Evolutionary conservation across 2,888 invertebrate species (phyloP), one percentile per base, ranked within the genome.

Genomic region (Morinoia aosen): DNA sequence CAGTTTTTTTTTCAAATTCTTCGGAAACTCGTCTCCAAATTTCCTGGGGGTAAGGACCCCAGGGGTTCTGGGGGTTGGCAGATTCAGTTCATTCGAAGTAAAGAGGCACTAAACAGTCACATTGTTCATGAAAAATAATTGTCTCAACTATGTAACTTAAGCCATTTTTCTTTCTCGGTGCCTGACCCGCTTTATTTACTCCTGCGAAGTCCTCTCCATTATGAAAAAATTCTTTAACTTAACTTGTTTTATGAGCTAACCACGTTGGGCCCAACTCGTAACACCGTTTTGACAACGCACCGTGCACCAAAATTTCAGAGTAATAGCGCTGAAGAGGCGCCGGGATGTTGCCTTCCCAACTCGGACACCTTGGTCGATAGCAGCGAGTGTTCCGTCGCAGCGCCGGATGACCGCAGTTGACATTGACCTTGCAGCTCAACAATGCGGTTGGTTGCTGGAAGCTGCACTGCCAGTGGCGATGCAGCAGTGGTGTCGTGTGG

Each of bases 401-500:
- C 90, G 90, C 90, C 90, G 40, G 90, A 90, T 90, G 90, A 90
- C 90, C 90, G 90, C 90, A 40, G 48, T 39, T 90, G 90, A 90
- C 90, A 39, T 39, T 90, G 90, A 90, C 90, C 90, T 90, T 90
- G 76, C 90, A 90, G 90, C 14, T 33, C 40, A 90, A 90, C 90
- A 90, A 90, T 90, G 90, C 90, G 90, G 90, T 90, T 90, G 90
- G 90, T 40, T 48, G 90, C 90, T 90, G 90, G 90, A 90, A 90
- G 90, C 90, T 90, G 90, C 90, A 90, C 90, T 39, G 90, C 90
- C 90, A 90, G 90, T 90, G 90, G 90, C 90, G 90, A 48, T 90
- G 40, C 90, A 90, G 90, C 90, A 90, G 40, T 90, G 40, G 10
- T 90, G 90, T 39, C 40, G 90, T 39, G 90, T 90, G 90, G 90